These are phyloP conservation scores for Drosophila jambulina DNA, from an alignment of 1,140 invertebrate species.

Conservation along the genomic window DNA sequence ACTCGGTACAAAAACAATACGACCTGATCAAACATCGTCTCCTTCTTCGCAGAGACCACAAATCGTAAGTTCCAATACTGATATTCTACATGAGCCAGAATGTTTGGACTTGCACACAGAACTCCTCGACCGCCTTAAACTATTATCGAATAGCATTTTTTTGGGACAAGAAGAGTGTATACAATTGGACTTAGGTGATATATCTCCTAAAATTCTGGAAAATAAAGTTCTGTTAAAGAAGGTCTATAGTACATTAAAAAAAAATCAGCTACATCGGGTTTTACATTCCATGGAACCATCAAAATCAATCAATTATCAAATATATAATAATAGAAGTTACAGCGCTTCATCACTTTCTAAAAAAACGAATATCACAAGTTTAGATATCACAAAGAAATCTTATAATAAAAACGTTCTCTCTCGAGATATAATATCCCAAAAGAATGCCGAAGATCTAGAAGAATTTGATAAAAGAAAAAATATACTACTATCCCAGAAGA, in stretches of 20 bases:
- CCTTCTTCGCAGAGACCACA: constrained; percentile 66
- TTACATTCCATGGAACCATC: constrained; percentile 70
- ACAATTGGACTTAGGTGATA: constrained; percentile 28
- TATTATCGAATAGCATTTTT: constrained; percentile 21
- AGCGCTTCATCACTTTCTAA: constrained; percentile 58
- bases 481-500: background rate
- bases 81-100: background rate
- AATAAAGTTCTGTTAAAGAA: constrained; percentile 71
- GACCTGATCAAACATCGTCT: constrained; percentile 74
- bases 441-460: background rate
- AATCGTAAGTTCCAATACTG: constrained; percentile 1
- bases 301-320: constrained; percentile 9
- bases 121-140: constrained; percentile 43
- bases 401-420: background rate
- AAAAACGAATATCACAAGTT: background rate
- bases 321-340: constrained; percentile 15
- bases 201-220: constrained; percentile 58
- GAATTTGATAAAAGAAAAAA: background rate
- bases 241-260: constrained; percentile 75
- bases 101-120: constrained; percentile 11
- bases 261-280: constrained; percentile 74
- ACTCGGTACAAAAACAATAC: constrained; percentile 67
- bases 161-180: constrained; percentile 12
- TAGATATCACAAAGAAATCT: background rate
- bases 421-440: constrained; percentile 1